Evolutionary conservation across 1,140 invertebrate species (phyloP).

Genomic region (Hypothenemus hampei): DNA sequence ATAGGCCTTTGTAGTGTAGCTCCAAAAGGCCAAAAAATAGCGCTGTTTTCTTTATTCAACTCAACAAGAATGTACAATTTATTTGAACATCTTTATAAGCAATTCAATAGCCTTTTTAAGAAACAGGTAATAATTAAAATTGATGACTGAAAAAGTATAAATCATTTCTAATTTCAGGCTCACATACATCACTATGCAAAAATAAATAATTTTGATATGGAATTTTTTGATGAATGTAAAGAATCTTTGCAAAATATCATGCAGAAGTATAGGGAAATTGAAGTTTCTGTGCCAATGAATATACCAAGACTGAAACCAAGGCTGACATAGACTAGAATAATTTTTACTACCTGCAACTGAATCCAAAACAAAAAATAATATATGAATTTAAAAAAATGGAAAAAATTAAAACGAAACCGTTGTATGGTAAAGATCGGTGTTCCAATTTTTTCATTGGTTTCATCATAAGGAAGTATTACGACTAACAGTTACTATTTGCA

Average conservation of each 20-base stretch:
- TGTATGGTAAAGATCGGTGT: too few relatives aligned
- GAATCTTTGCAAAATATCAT: conserved; percentile 43
- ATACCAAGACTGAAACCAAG: conserved; percentile 18
- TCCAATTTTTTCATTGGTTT: too few relatives aligned
- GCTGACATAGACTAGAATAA: too few relatives aligned
- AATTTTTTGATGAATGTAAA: conserved; percentile 47
- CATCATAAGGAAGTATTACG: too few relatives aligned
- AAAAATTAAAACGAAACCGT: too few relatives aligned
- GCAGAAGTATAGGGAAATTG: conserved; percentile 41
- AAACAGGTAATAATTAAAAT: conserved; percentile 47
- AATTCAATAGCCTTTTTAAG: conserved; percentile 49
- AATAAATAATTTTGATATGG: conserved; percentile 48
- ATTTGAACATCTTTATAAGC: conserved; percentile 44
- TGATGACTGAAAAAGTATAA: neutral
- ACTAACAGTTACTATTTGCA: too few relatives aligned
- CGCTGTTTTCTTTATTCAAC: conserved; percentile 51
- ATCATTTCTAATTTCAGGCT: conserved; percentile 45
- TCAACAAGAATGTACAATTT: conserved; percentile 48
- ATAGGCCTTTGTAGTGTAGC: conserved; percentile 51
- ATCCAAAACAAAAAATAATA: too few relatives aligned
- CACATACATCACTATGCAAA: conserved; percentile 53
- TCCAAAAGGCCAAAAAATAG: conserved; percentile 47
- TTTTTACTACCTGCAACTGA: too few relatives aligned
- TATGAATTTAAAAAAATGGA: too few relatives aligned
- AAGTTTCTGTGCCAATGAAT: conserved; percentile 14